These are phyloP conservation scores for Yoshiicerus persimilis DNA, from an alignment of 1,140 invertebrate species.

Conservation along the genomic window DNA sequence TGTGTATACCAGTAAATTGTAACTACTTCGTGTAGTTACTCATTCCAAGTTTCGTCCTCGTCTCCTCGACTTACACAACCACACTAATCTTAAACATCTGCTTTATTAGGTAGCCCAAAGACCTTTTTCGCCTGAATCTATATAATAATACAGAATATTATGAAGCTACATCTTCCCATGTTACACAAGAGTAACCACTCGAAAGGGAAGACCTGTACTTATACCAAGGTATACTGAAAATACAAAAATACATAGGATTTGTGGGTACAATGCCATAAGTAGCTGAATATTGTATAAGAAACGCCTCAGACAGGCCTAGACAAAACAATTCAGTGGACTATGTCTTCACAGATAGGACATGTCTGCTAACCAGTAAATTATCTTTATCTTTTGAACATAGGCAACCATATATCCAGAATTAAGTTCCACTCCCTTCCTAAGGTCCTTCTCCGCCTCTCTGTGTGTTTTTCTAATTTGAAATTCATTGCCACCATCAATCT, in stretches of 20 bases:
- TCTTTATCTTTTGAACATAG: neutral
- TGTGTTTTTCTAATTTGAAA: slow-evolving; percentile 31
- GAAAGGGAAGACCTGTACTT: no score
- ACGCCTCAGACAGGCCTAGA: neutral
- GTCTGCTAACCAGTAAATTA: neutral
- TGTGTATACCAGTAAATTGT: no score
- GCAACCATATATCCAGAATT: neutral
- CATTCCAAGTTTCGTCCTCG: neutral
- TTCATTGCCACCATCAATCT: slow-evolving; percentile 29
- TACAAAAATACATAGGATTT: neutral
- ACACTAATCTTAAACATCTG: neutral
- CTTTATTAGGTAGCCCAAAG: neutral
- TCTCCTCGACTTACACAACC: neutral
- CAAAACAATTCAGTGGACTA: neutral
- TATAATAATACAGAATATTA: neutral
- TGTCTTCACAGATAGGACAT: neutral
- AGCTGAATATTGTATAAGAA: neutral
- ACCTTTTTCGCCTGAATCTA: neutral
- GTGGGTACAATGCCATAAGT: neutral
- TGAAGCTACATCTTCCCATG: no score
- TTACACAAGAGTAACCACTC: no score
- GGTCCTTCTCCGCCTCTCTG: slow-evolving; percentile 3
- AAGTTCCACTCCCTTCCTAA: neutral
- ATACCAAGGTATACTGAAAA: neutral
- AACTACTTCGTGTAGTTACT: neutral